Evolutionary conservation across 1,140 invertebrate species (phyloP), one percentile per base, ranked within the genome.

Genomic region (Hetaerina americana): DNA sequence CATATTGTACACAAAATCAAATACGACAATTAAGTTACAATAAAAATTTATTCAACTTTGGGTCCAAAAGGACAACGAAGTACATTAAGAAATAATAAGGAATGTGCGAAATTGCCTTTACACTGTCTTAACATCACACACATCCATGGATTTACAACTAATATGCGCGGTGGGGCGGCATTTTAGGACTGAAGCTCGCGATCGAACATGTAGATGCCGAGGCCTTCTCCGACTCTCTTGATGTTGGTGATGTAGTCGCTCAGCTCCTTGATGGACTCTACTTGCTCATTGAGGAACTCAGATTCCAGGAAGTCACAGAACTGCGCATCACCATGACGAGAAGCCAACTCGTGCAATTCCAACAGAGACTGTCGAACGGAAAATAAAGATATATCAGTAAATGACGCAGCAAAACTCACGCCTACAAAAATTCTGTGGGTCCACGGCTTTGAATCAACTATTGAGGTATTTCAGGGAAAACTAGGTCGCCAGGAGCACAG

Each of bases 131-230:
- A 57, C n/a, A 68, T 5, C 67, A 26, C 25, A 68, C 25, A 68
- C 15, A 68, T 25, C 18, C 25, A 26, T 3, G 26, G 67, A 26
- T 24, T 25, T 68, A 68, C 1, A 2, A 5, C 24, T 25, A 28
- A 28, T 25, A 68, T 57, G 24, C 25, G 26, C 27, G 25, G 22
- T 12, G 49, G 49, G 49, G 22, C 12, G 49, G 49, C 12, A 57
- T 10, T 28, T 73, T 72, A 76, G 66, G 72, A 74, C 1, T 78
- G 75, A 15, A 88, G 74, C 77, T 87, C 83, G 75, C 90, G 88
- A 77, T 93, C 90, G 76, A 92, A 92, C 70, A 91, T 77, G 77
- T 85, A 92, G 29, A 90, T 85, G 12, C 91, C 91, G 12, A 93
- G 79, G 6, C 91, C 90, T 76, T 85, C 84, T 1, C 89, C 89